Conservation (phyloP, 2,113 vertebrate genomes). For the Edolisoma coerulescens region DNA sequence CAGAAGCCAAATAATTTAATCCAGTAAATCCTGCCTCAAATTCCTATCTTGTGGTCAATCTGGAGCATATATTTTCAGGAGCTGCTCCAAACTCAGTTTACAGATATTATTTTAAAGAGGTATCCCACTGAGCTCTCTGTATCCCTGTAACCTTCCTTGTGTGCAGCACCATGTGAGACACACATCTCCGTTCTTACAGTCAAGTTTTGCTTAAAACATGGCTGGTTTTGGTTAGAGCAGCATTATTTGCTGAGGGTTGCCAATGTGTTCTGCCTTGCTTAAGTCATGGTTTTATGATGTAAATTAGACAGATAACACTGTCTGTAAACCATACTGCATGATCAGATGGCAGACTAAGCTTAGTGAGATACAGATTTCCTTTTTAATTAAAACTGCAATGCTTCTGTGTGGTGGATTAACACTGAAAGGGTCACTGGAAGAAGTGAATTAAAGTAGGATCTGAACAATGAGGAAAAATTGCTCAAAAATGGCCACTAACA, state of each 20-base stretch:
- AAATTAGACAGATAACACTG: constrained; percentile 58
- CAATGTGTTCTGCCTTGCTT: neutral
- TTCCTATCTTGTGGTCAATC: neutral
- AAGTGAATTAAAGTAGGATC: constrained; percentile 34
- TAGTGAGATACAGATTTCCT: constrained; percentile 37
- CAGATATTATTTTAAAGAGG: neutral
- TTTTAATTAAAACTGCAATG: constrained; percentile 61
- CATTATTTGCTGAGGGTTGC: neutral
- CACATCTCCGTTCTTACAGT: neutral
- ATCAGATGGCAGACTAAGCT: constrained; percentile 58
- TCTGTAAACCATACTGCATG: constrained; percentile 26
- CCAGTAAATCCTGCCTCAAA: constrained; percentile 14
- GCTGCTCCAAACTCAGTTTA: neutral
- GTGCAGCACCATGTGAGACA: neutral
- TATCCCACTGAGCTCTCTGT: neutral
- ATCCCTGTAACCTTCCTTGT: neutral
- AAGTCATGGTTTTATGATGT: constrained; percentile 28
- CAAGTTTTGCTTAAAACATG: neutral
- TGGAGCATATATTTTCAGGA: neutral
- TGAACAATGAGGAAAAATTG: neutral
- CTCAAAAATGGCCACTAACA: neutral
- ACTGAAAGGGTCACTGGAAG: constrained; percentile 22
- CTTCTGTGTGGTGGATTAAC: constrained; percentile 40
- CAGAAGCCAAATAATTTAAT: neutral
- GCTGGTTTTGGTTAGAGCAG: neutral